Conservation (phyloP, 2,113 vertebrate genomes). For the Centropus unirufus region DNA sequence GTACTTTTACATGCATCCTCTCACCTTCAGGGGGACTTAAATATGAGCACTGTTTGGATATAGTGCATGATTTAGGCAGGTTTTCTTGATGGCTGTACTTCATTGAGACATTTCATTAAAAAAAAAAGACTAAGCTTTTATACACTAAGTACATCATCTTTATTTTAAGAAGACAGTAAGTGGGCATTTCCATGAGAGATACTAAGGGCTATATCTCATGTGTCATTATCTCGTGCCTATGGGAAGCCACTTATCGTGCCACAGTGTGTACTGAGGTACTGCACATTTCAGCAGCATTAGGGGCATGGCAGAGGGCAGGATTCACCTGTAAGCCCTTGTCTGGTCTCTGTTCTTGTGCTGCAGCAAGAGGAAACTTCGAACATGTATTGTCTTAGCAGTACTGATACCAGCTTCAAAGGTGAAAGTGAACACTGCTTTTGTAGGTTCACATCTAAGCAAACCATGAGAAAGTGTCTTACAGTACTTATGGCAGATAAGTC, state of each 20-base stretch:
- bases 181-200: neutral
- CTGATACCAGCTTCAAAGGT: neutral
- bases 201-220: neutral
- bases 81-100: neutral
- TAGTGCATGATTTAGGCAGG: neutral
- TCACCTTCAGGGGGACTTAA: neutral
- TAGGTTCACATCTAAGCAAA: neutral
- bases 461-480: neutral
- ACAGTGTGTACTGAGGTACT: fast-evolving
- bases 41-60: neutral
- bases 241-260: neutral
- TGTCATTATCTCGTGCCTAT: neutral
- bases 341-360: neutral
- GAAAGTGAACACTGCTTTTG: neutral
- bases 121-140: neutral
- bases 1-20: neutral
- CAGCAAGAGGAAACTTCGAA: neutral
- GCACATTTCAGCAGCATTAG: neutral
- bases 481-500: neutral
- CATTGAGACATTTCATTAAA: neutral
- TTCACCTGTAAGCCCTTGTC: fast-evolving
- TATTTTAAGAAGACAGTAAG: neutral
- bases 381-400: too few species aligned
- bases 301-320: neutral
- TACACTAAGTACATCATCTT: neutral